Percentiles rank a stretch among this genome's conserved stretches.
Conservation (phyloP, 2,888 invertebrate species). For the Panzeria rudis region DNA sequence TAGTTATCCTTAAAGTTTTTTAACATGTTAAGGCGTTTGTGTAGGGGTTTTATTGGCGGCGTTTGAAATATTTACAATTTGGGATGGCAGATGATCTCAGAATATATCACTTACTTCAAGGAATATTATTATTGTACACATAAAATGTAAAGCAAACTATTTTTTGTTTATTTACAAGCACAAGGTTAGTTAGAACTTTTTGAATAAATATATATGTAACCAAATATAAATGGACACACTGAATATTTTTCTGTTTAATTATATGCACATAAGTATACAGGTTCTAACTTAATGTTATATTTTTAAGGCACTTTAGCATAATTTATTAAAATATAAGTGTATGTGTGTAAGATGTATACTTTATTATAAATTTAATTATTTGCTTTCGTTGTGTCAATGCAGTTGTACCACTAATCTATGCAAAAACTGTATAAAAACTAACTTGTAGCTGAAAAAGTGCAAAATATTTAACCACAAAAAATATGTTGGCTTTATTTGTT, state of each 20-base stretch:
- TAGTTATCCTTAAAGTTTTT: slow-evolving; percentile 64
- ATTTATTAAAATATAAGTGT: background rate
- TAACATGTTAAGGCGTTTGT: slow-evolving; percentile 54
- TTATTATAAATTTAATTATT: background rate
- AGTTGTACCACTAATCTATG: slow-evolving; percentile 54
- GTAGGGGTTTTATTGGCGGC: slow-evolving; percentile 25
- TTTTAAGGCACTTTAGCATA: slow-evolving; percentile 51
- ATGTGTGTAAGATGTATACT: background rate
- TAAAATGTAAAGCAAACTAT: background rate
- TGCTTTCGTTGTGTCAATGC: slow-evolving; percentile 51
- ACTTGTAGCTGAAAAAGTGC: slow-evolving; percentile 64
- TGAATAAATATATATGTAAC: background rate
- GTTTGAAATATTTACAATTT: slow-evolving; percentile 1
- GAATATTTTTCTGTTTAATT: background rate
- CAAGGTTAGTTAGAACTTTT: slow-evolving; percentile 37
- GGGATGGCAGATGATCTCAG: slow-evolving; percentile 32
- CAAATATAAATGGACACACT: background rate
- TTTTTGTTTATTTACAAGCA: slow-evolving; percentile 12
- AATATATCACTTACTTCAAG: slow-evolving; percentile 8
- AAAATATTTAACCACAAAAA: slow-evolving; percentile 61
- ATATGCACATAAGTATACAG: background rate
- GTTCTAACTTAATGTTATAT: background rate
- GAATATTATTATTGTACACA: background rate
- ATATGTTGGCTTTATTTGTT: slow-evolving; percentile 47
- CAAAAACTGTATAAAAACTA: slow-evolving; percentile 71